Base-by-base conservation (phyloP, 2,113 vertebrate species). In the Tympanuchus pallidicinctus region DNA sequence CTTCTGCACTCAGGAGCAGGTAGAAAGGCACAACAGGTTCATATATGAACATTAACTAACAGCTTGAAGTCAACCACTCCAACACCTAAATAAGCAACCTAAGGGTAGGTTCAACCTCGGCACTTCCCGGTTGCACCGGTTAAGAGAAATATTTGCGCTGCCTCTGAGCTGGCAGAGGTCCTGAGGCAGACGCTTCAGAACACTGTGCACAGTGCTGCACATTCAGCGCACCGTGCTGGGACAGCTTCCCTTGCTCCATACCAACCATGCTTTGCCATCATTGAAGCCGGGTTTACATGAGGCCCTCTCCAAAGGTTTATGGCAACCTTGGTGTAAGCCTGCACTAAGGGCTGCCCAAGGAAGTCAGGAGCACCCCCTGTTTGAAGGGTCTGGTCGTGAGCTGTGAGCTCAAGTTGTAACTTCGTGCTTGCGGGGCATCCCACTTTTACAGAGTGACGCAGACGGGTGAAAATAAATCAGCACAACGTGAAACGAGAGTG, bases 71-170 rank as follows among this genome's bases (percentile, higher is more conserved):
- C 79, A 92, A 7, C 82, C 60, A 71, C 74, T 88, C 84, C 45
- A 80, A 42, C 72, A 69, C 5, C 88, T 93, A 94, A 94, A 95
- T 69, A 94, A 66, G 88, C 93, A 91, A 88, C 89, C 93, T 95
- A 78, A 95, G 93, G 91, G 88, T 76, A 95, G 75, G 85, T 88
- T 92, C 92, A 86, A 32, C 65, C 52, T 38, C 75, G 89, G 77
- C 70, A 54, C 85, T 69, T 92, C 36, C 89, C 88, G 90, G 94
- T 74, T 88, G 69, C 1, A 13, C 85, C 88, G 69, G 84, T 91
- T 92, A 80, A 65, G 72, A 74, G 82, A 63, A 93, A 21, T 65
- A 78, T 14, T 75, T 76, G 84, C 24, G 24, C 74, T 92, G 60
- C 18, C 77, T 96, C 87, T 83, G 52, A 83, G 61, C 93, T 94